Evolutionary conservation across 2,113 vertebrate genomes (phyloP).

Genomic region (Esox niger): DNA sequence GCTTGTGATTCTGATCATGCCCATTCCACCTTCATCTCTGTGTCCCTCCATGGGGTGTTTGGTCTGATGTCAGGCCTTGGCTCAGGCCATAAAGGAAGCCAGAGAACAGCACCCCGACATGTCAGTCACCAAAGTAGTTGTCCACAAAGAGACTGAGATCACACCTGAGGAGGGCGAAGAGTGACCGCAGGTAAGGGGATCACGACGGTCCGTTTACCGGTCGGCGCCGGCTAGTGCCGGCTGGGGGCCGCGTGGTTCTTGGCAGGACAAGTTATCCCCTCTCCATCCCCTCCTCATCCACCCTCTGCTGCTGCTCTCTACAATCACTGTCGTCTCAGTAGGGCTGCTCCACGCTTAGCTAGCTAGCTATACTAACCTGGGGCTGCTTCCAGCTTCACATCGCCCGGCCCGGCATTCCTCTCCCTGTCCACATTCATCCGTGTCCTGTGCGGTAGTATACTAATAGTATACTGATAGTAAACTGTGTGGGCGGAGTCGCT

Average conservation of each 20-base stretch:
- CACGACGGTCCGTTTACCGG: too few species aligned
- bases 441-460: background rate
- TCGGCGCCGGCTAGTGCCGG: background rate
- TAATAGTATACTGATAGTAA: too few species aligned
- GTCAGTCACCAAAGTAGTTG: constrained; percentile 95
- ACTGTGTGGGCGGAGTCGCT: background rate
- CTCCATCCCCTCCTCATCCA: background rate
- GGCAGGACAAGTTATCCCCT: background rate
- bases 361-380: background rate
- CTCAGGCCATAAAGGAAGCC: constrained; percentile 92
- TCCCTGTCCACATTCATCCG: background rate
- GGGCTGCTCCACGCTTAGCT: background rate
- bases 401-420: background rate
- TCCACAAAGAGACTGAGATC: constrained; percentile 98
- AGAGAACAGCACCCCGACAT: constrained; percentile 97
- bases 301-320: background rate
- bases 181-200: constrained; percentile 83
- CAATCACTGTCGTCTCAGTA: too few species aligned
- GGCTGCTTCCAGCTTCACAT: background rate
- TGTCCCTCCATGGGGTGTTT: constrained; percentile 35
- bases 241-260: too few species aligned
- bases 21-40: constrained; percentile 82
- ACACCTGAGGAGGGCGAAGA: constrained; percentile 89
- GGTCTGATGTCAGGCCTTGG: constrained; percentile 87
- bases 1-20: constrained; percentile 73